Conservation (phyloP, 2,113 vertebrate species). For the Panurus biarmicus region DNA sequence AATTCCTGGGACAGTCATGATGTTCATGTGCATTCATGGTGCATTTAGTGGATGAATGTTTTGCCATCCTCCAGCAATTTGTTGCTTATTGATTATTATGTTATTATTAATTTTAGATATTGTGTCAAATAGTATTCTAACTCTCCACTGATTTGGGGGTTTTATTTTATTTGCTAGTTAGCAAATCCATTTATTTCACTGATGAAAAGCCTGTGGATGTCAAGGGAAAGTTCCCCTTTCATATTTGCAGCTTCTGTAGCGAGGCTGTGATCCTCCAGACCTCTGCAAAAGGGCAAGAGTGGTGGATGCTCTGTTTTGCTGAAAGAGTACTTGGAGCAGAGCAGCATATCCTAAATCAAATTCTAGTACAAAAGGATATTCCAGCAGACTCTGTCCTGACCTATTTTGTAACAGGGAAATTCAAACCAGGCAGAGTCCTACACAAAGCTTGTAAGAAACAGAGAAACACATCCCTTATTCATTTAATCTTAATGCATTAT, state of each 20-base stretch:
- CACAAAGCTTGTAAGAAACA: not conserved
- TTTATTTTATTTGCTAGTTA: not conserved
- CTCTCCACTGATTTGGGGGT: not conserved
- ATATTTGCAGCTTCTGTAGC: not conserved
- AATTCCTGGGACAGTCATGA: not conserved
- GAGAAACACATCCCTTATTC: not conserved
- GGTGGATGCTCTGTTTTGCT: not conserved
- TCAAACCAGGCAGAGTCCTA: not conserved
- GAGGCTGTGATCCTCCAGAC: not conserved
- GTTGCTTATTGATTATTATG: not conserved
- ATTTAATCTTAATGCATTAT: not conserved
- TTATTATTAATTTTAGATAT: not conserved
- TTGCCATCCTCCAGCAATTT: not conserved
- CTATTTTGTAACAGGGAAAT: not conserved
- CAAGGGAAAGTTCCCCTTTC: not conserved
- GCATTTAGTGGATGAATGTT: not conserved
- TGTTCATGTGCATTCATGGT: not conserved
- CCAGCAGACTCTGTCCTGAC: not conserved
- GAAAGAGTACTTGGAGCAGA: not conserved
- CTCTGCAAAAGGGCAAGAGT: not conserved
- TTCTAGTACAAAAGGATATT: not conserved
- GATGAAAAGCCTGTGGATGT: not conserved
- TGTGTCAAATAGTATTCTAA: not conserved
- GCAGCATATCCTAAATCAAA: not conserved
- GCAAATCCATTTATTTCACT: not conserved